A percentile compares a stretch with the other conserved stretches of the same genome.
Conservation (phyloP, 2,797 vertebrate species). For the Argya squamiceps region DNA sequence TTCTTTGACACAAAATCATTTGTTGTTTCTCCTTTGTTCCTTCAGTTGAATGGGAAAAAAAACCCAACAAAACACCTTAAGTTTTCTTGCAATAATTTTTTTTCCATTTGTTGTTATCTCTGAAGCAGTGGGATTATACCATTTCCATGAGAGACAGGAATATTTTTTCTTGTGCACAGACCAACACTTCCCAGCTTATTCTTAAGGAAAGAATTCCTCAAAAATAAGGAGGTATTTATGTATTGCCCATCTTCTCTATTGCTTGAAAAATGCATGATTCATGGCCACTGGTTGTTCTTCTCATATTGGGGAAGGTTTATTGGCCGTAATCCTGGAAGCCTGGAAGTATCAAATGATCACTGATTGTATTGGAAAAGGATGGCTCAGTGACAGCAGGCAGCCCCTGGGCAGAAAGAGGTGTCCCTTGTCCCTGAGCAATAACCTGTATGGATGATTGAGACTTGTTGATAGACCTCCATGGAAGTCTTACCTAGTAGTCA, state of each 20-base stretch:
- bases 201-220: background rate
- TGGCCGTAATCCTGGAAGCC: background rate
- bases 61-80: background rate
- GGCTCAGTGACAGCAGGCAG: conserved; percentile 8
- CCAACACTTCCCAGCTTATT: background rate
- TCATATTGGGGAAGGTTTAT: conserved; percentile 20
- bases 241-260: background rate
- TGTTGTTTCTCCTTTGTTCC: background rate
- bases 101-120: background rate
- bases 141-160: accelerated
- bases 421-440: conserved; percentile 50
- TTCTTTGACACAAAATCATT: background rate
- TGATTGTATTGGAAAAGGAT: conserved; percentile 24
- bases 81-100: background rate
- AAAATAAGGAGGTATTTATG: background rate
- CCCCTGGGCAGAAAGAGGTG: background rate
- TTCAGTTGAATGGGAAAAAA: background rate
- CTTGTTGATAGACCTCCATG: conserved; percentile 42
- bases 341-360: background rate
- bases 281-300: background rate
- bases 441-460: conserved; percentile 21
- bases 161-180: background rate
- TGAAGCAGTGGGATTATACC: background rate
- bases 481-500: background rate
- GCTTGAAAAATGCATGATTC: background rate